These are phyloP conservation scores for Machaerirhynchus nigripectus DNA, from an alignment of 2,113 vertebrate species.

Conservation along the genomic window DNA sequence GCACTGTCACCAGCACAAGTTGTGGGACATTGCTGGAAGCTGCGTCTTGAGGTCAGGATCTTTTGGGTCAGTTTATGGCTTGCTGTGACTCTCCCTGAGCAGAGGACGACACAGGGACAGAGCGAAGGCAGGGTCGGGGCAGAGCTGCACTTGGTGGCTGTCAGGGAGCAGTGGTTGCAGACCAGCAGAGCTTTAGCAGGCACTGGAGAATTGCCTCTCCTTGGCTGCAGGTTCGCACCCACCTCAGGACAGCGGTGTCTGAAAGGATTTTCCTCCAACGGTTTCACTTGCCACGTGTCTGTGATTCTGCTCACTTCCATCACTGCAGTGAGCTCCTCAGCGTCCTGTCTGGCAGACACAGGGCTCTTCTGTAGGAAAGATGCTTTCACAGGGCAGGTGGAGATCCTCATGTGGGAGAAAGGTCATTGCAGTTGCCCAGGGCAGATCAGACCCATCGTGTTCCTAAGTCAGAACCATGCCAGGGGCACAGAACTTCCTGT, in stretches of 20 bases:
- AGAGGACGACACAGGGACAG: background rate
- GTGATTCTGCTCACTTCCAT: background rate
- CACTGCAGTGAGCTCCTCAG: background rate
- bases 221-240: background rate
- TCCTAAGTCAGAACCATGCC: background rate
- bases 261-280: background rate
- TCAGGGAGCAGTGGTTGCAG: background rate
- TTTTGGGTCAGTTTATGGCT: background rate
- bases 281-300: background rate
- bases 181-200: background rate
- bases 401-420: background rate
- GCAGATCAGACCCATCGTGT: background rate
- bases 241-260: background rate
- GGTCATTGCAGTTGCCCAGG: background rate
- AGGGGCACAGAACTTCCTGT: background rate
- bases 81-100: background rate
- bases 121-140: background rate
- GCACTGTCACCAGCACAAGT: rapidly evolving
- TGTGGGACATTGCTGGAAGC: background rate
- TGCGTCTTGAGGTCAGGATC: background rate
- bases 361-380: background rate
- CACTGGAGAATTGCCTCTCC: background rate
- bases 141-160: rapidly evolving
- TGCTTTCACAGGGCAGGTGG: background rate
- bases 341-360: background rate